phyloP scores from a whole-genome alignment of 2,797 vertebrate genomes.

The Mormyrus proboscirostris region DNA sequence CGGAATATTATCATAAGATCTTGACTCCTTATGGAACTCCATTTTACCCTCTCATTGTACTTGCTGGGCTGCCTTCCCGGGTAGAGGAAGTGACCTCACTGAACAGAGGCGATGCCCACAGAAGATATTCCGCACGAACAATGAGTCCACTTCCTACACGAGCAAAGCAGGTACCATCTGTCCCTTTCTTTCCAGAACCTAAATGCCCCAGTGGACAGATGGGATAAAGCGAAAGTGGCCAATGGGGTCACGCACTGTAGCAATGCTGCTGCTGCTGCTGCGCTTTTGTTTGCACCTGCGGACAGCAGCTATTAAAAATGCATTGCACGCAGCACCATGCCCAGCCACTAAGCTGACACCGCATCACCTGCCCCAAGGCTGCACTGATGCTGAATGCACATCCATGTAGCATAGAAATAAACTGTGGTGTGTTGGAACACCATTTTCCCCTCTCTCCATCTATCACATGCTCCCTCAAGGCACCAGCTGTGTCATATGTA shows the following conservation, averaged over 20 bases:
- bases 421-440: neutral
- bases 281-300: slow-evolving; percentile 23
- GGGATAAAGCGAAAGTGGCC: neutral
- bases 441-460: neutral
- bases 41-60: neutral
- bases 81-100: slow-evolving; percentile 10
- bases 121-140: neutral
- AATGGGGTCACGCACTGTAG: neutral
- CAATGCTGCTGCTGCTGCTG: neutral
- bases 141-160: neutral
- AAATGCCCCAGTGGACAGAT: neutral
- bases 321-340: neutral
- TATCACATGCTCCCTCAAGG: neutral
- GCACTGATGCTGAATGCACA: neutral
- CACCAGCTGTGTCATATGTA: neutral
- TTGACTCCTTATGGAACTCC: neutral
- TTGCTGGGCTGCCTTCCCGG: neutral
- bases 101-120: neutral
- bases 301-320: slow-evolving; percentile 34
- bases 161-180: neutral
- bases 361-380: neutral
- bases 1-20: neutral
- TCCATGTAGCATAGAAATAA: neutral
- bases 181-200: neutral
- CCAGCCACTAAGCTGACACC: neutral